A percentile compares a stretch with the other conserved stretches of the same genome.
These are phyloP conservation scores for Leguminivora glycinivorella DNA, from an alignment of 1,140 invertebrate genomes.

Conservation along the genomic window DNA sequence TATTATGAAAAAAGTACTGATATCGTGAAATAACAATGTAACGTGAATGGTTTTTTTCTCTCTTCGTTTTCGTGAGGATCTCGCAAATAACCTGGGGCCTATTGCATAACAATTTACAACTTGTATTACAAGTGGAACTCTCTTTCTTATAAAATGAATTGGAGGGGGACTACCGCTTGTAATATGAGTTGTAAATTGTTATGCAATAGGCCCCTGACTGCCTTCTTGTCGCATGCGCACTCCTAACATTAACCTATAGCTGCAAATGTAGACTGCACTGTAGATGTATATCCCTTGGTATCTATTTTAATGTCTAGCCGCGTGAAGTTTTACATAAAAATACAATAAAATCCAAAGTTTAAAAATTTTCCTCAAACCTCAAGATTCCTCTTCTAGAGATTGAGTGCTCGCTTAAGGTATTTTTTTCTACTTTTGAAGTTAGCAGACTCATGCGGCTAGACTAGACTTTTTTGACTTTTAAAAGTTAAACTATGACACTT, in stretches of 20 bases:
- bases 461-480: background rate
- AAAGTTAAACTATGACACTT: background rate
- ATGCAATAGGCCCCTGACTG: too few relatives aligned
- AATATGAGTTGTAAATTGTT: too few relatives aligned
- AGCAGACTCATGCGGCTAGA: background rate
- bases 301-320: slow-evolving; percentile 24
- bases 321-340: background rate
- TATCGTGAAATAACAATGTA: too few relatives aligned
- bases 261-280: slow-evolving; percentile 2
- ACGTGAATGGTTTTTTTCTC: slow-evolving; percentile 26
- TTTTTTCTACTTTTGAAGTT: too few relatives aligned
- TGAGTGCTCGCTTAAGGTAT: too few relatives aligned
- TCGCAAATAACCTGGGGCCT: background rate
- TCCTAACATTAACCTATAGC: background rate
- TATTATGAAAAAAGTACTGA: too few relatives aligned
- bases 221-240: background rate
- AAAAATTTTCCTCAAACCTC: too few relatives aligned
- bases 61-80: background rate
- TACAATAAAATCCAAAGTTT: background rate
- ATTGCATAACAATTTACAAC: too few relatives aligned
- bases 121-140: too few relatives aligned
- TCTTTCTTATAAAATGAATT: too few relatives aligned
- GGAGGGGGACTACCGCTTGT: too few relatives aligned
- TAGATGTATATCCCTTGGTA: slow-evolving; percentile 29
- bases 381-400: too few relatives aligned